A percentile compares a stretch with the other conserved stretches of the same genome.
phyloP scores from a whole-genome alignment of 2,113 vertebrate species.

The Pavo muticus region DNA sequence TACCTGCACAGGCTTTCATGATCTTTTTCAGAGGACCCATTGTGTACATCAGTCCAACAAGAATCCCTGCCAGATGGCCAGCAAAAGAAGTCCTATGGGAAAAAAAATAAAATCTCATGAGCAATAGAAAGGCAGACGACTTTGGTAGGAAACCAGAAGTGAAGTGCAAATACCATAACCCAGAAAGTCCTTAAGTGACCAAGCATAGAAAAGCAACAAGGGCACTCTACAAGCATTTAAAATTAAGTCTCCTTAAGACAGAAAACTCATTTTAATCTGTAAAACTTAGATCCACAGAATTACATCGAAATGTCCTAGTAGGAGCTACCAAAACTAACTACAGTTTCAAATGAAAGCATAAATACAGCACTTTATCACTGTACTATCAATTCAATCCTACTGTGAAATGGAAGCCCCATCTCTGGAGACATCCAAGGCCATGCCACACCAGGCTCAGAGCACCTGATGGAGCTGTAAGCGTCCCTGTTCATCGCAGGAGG shows the following conservation, averaged over 20 bases:
- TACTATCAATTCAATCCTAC: not conserved
- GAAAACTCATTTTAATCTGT: not conserved
- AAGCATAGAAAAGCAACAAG: not conserved
- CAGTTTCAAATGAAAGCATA: not conserved
- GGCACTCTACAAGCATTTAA: not conserved
- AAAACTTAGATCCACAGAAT: not conserved
- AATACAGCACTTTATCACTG: not conserved
- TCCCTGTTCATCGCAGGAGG: no score
- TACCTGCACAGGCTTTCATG: conserved; percentile 88
- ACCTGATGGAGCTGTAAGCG: no score
- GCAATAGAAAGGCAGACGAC: not conserved
- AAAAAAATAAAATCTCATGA: not conserved
- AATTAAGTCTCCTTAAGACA: not conserved
- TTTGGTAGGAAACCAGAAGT: not conserved
- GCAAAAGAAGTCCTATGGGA: conserved; percentile 88
- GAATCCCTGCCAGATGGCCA: conserved; percentile 93
- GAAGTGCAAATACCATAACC: not conserved
- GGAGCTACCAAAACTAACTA: not conserved
- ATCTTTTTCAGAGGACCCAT: conserved; percentile 86
- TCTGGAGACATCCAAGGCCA: no score
- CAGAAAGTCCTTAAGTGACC: not conserved
- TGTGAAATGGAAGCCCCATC: not conserved
- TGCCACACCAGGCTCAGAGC: no score
- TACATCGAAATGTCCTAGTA: not conserved
- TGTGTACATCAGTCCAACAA: conserved; percentile 92